Percentiles rank a stretch among this genome's conserved stretches.
Conservation (phyloP, 2,888 invertebrate species). For the Rhingia rostrata region DNA sequence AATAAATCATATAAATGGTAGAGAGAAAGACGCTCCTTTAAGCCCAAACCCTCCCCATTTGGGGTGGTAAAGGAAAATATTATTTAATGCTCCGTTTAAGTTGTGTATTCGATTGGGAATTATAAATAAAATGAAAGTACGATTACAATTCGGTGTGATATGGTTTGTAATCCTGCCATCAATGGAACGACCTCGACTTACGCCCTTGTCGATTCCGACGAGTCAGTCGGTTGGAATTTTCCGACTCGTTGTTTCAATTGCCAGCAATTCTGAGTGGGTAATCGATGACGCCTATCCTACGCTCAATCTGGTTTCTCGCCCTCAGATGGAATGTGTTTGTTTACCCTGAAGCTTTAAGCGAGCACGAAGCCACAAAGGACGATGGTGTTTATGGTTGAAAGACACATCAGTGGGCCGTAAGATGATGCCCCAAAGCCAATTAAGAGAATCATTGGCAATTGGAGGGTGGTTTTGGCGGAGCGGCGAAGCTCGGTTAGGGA, state of each 20-base stretch:
- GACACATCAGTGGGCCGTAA: slow-evolving; percentile 56
- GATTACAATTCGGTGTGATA: slow-evolving; percentile 66
- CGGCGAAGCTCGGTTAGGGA: slow-evolving; percentile 3
- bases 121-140: slow-evolving; percentile 66
- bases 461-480: slow-evolving; percentile 43
- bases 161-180: slow-evolving; percentile 61
- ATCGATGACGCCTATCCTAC: slow-evolving; percentile 8
- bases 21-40: slow-evolving; percentile 48
- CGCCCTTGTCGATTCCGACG: slow-evolving; percentile 38
- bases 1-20: slow-evolving; percentile 72
- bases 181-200: slow-evolving; percentile 9
- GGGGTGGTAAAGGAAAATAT: slow-evolving; percentile 48
- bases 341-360: slow-evolving; percentile 21
- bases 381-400: slow-evolving; percentile 69
- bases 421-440: slow-evolving; percentile 71
- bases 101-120: slow-evolving; percentile 70
- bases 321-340: slow-evolving; percentile 64
- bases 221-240: slow-evolving; percentile 52
- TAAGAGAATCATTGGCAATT: slow-evolving; percentile 67
- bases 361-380: slow-evolving; percentile 5
- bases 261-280: slow-evolving; percentile 34
- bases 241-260: slow-evolving; percentile 68
- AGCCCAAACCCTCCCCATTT: not conserved
- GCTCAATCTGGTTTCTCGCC: slow-evolving; percentile 18
- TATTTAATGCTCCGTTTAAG: slow-evolving; percentile 72